A percentile compares a stretch with the other conserved stretches of the same genome.
Evolutionary conservation across 2,888 invertebrate species (phyloP).

Genomic region (Oligia fasciuncula): DNA sequence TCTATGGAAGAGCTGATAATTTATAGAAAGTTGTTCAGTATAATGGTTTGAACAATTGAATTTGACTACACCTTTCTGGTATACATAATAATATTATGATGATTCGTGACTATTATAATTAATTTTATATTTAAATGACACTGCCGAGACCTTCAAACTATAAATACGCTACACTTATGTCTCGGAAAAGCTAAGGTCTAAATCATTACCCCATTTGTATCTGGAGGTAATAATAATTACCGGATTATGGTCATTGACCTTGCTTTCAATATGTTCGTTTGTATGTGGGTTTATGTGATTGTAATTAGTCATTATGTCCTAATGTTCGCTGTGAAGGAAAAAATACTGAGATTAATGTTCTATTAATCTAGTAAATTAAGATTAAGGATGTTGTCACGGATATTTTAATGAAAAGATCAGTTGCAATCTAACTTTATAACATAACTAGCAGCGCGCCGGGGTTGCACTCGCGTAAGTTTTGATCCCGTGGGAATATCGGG

Average conservation of each 20-base stretch:
- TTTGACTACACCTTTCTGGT: too few relatives aligned
- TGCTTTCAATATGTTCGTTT: constrained; percentile 60
- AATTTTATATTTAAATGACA: constrained; percentile 20
- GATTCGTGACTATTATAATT: constrained; percentile 26
- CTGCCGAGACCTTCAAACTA: constrained; percentile 35
- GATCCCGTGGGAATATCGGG: too few relatives aligned
- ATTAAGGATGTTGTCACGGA: background rate
- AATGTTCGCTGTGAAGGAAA: constrained; percentile 15
- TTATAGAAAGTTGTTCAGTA: too few relatives aligned
- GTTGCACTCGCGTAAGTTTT: too few relatives aligned
- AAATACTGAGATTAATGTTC: constrained; percentile 7
- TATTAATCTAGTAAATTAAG: background rate
- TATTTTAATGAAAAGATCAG: too few relatives aligned
- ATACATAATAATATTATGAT: background rate
- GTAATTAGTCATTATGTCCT: constrained; percentile 37
- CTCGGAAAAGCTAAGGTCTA: constrained; percentile 62
- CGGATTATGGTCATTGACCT: constrained; percentile 59
- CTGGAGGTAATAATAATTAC: constrained; percentile 61
- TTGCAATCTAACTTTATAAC: background rate
- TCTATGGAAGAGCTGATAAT: too few relatives aligned
- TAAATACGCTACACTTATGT: constrained; percentile 35
- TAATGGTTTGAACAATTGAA: too few relatives aligned
- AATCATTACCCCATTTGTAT: constrained; percentile 58
- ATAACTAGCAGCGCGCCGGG: background rate
- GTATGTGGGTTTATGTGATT: constrained; percentile 27